Conservation (phyloP, 2,797 vertebrate genomes). For the Hippocampus kuda region DNA sequence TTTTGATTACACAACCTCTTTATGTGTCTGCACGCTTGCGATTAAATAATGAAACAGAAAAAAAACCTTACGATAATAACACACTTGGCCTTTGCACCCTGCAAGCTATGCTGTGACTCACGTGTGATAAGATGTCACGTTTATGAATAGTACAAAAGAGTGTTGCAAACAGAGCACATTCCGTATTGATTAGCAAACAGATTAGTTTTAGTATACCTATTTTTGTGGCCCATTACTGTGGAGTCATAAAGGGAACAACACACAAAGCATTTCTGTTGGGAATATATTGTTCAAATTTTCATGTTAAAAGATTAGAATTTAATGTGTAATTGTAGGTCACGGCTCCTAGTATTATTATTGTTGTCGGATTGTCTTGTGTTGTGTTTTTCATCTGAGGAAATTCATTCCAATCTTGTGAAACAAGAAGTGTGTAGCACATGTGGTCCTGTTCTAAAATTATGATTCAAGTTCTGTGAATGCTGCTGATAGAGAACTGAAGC, state of each 20-base stretch:
- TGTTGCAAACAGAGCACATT: not conserved
- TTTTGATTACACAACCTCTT: too few species aligned
- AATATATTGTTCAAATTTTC: not conserved
- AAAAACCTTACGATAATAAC: too few species aligned
- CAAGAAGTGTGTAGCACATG: constrained; percentile 4
- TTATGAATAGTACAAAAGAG: not conserved
- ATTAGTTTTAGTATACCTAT: too few species aligned
- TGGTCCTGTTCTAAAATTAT: constrained; percentile 10
- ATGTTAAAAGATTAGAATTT: not conserved
- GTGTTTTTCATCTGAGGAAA: not conserved
- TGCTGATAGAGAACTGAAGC: not conserved
- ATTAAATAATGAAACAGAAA: too few species aligned
- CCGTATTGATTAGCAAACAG: too few species aligned
- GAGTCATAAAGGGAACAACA: not conserved
- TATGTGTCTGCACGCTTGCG: too few species aligned
- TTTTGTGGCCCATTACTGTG: not conserved
- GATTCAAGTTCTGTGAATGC: not conserved
- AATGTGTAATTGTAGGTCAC: too few species aligned
- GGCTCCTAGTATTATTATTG: not conserved
- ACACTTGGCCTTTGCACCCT: not conserved
- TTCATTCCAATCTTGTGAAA: not conserved
- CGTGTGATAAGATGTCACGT: not conserved
- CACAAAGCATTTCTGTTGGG: not conserved
- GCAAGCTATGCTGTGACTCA: not conserved
- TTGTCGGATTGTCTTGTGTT: not conserved